Evolutionary conservation across 53 echinoderm and acorn worm genomes (phyloP), one percentile per base, ranked within the genome.

Genomic region (Hippasteria phrygiana): DNA sequence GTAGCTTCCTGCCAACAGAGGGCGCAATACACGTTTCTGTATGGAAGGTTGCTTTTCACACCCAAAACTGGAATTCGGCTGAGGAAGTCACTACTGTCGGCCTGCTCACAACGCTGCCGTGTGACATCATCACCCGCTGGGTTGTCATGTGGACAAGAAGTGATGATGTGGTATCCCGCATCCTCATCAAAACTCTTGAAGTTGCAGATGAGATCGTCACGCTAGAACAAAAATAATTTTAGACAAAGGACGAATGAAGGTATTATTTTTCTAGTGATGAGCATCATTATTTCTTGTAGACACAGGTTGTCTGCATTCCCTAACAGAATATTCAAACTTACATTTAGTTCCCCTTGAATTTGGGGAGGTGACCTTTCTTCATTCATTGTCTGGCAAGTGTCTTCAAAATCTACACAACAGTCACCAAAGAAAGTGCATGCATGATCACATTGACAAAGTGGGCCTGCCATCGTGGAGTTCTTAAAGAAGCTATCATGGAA

Each of bases 21-120:
- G 66, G 88, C 88, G 66, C 88, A 88, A 14, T 76, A 78, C 17
- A 88, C 88, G 34, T 88, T 88, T 34, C 47, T 65, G 64, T 88
- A 88, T 11, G 77, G 88, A 17, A 76, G 29, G 63, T 35, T 22
- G 12, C 42, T 35, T 29, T 53, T 69, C 37, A 37, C 37, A 27
- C 85, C 85, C 50, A 29, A 37, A 65, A 85, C 85, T 7, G 70
- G 85, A 50, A 85, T 69, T 20, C 32, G 11, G 3, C 70, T 12
- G 20, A 85, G 47, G 37, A 85, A 71, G 32, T 85, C 71, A 22
- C 38, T 50, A 13, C 14, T 1, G 20, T 85, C 71, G 3, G 16
- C 28, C 11, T 85, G 35, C 10, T 83, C 83, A 26, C 85, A 85
- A 24, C 32, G 31, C 29, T 26, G 32, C 27, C 24, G 32, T 8